phyloP scores from a whole-genome alignment of 2,113 vertebrate species.

The Anser brachyrhynchus region DNA sequence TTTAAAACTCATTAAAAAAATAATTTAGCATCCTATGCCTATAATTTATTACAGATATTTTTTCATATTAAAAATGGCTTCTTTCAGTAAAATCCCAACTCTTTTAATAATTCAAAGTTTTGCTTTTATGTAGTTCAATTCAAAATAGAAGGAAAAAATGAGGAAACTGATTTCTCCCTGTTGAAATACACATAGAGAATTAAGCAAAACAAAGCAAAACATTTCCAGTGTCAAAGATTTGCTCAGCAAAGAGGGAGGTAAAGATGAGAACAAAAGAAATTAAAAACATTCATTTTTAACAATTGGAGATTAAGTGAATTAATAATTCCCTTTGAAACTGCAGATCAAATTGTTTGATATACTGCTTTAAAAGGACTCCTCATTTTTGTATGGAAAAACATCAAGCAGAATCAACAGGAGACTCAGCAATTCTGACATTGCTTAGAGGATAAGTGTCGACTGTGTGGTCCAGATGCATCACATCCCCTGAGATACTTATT shows the following conservation, averaged over 20 bases:
- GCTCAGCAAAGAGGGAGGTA: not conserved
- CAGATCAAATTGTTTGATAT: not conserved
- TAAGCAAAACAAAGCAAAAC: not conserved
- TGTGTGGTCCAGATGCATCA: not conserved
- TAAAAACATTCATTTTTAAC: not conserved
- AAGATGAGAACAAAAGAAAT: not conserved
- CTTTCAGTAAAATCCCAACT: not conserved
- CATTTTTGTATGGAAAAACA: not conserved
- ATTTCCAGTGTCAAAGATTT: not conserved
- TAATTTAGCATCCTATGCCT: not conserved
- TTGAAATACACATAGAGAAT: not conserved
- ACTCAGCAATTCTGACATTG: not conserved
- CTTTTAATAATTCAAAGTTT: not conserved
- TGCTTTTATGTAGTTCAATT: not conserved
- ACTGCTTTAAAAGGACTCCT: not conserved
- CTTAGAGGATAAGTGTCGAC: not conserved
- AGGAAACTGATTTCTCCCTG: rapidly evolving
- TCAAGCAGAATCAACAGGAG: not conserved
- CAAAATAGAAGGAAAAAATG: not conserved
- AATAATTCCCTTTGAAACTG: not conserved
- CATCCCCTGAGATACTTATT: not conserved
- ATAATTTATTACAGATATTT: not conserved
- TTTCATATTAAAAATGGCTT: not conserved
- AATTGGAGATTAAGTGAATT: not conserved
- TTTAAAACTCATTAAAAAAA: not conserved